Conservation (phyloP, 2,113 vertebrate species). For the Mystacornis crossleyi region DNA sequence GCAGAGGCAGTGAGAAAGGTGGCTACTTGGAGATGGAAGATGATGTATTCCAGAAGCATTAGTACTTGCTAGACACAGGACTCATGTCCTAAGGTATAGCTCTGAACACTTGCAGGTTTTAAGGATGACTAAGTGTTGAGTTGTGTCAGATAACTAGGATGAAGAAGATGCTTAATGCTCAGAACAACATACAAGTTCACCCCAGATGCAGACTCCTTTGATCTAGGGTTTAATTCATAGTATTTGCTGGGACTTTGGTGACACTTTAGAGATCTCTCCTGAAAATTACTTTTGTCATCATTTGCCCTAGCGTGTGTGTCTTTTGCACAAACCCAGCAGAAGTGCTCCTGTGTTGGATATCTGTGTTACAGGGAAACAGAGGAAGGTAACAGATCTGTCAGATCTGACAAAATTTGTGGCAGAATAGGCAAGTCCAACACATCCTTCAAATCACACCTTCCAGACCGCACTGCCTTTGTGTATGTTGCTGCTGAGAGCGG, state of each 20-base stretch:
- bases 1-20: background rate
- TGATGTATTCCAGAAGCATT: background rate
- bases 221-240: background rate
- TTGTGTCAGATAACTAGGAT: background rate
- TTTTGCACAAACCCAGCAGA: background rate
- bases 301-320: fast-evolving
- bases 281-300: background rate
- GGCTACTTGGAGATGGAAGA: background rate
- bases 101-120: background rate
- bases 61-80: background rate
- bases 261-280: background rate
- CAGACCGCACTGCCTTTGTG: background rate
- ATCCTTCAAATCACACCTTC: background rate
- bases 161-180: background rate
- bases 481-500: background rate
- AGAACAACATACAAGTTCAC: background rate
- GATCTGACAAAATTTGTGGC: background rate
- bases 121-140: background rate
- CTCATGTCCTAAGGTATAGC: background rate
- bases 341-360: background rate
- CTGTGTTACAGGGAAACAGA: background rate
- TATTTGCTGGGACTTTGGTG: background rate
- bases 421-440: background rate
- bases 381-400: background rate
- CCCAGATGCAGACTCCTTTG: background rate